Evolutionary conservation across 35 echinoderm and acorn worm species (phyloP).

Genomic region (Heliocidaris erythrogramma): DNA sequence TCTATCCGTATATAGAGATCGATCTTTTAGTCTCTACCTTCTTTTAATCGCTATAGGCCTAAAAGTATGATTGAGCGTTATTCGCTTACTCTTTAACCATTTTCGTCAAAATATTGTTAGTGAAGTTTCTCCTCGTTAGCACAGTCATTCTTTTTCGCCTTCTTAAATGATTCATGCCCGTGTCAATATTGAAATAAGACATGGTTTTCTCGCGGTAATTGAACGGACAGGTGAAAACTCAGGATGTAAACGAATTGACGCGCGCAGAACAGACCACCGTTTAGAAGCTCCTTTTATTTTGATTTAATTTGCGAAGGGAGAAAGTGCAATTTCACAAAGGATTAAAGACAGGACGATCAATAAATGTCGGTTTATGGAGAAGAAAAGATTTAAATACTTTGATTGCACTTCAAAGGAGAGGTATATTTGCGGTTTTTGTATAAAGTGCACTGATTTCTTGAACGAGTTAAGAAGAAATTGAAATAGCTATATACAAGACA

Average conservation of each 20-base stretch:
- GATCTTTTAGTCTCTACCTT: too few species aligned
- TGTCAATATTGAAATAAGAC: slow-evolving; percentile 53
- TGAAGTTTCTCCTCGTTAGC: too few species aligned
- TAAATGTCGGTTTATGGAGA: neutral
- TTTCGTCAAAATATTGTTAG: too few species aligned
- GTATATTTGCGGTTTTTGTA: neutral
- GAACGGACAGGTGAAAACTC: slow-evolving; percentile 41
- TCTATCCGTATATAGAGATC: too few species aligned
- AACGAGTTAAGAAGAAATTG: neutral
- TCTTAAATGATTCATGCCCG: slow-evolving; percentile 33
- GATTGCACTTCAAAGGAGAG: neutral
- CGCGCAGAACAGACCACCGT: neutral
- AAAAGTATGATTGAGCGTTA: too few species aligned
- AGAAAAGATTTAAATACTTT: neutral
- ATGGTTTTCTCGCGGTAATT: slow-evolving; percentile 19
- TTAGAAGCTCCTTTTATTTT: slow-evolving; percentile 29
- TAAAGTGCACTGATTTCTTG: neutral
- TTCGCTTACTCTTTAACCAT: too few species aligned
- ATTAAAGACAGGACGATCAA: slow-evolving; percentile 18
- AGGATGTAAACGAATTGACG: slow-evolving; percentile 29
- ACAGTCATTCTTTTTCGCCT: too few species aligned
- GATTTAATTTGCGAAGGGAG: slow-evolving; percentile 28
- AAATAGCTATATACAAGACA: slow-evolving; percentile 4
- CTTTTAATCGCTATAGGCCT: too few species aligned
- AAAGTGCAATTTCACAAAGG: slow-evolving; percentile 2